Base-by-base conservation (phyloP, 2,888 invertebrate genomes). In the Agonopterix heracliana region DNA sequence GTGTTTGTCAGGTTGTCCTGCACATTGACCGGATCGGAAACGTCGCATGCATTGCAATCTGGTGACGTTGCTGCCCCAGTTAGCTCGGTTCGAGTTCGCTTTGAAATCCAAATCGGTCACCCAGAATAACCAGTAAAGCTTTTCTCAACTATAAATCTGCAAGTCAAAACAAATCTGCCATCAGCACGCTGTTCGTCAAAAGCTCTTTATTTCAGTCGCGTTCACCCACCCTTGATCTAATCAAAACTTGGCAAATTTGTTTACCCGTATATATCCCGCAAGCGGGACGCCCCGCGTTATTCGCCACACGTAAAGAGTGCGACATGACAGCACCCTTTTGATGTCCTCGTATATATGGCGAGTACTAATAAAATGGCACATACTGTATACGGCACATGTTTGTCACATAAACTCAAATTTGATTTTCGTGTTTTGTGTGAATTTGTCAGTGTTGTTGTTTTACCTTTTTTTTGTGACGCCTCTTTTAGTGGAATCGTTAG, bases 181-280 rank as follows among this genome's bases (percentile, higher is more conserved):
- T 44, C 48, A 17, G 11, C 40, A 36, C 36, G 13, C 9, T 26
- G 26, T 17, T n/a, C 17, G 10, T 38, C 9, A 38, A 38, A 38
- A 9, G n/a, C 38, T 38, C 66, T 73, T 75, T 77, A 81, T 79
- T 78, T 75, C 55, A 55, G 70, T 73, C 77, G 74, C 77, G 76
- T 78, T 68, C 67, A 56, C 57, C 57, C 57, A 57, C 68, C 62
- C 69, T 74, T 78, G 81, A 84, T 86, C 74, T 78, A 81, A 83
- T 85, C 83, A 84, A 80, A 84, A 82, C 74, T 81, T 81, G 71
- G 72, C 71, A 79, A 87, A 83, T 84, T 80, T 84, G 82, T 81
- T 85, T 84, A 81, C 81, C 79, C 38, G 9, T n/a, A n/a, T 79
- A 81, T 71, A 76, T 78, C 69, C 74, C 67, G 66, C 59, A 56